Evolutionary conservation across 1,140 invertebrate genomes (phyloP).

Genomic region (Sminthurides bifidus): DNA sequence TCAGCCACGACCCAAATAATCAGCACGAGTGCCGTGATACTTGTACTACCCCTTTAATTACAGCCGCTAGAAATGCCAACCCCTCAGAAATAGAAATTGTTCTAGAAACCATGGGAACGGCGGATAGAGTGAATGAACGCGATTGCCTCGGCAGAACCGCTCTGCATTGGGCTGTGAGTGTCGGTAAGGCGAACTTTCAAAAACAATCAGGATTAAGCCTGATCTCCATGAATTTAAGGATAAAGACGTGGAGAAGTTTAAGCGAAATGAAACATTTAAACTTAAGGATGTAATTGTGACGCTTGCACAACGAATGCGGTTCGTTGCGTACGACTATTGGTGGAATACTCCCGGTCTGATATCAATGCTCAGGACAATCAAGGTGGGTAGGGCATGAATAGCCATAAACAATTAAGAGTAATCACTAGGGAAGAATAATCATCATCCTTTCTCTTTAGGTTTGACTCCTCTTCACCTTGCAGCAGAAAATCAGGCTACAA

Average conservation of each 20-base stretch:
- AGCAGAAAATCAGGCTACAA: conserved; percentile 28
- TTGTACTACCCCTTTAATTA: conserved; percentile 15
- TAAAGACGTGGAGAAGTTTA: not conserved
- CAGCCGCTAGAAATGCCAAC: conserved; percentile 40
- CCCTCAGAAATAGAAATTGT: conserved; percentile 38
- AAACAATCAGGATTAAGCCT: not conserved
- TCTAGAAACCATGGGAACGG: conserved; percentile 39
- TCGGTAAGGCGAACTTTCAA: not conserved
- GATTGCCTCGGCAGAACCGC: conserved; percentile 26
- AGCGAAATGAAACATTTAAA: not conserved
- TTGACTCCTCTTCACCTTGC: conserved; percentile 27
- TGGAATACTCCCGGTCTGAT: conserved; percentile 23
- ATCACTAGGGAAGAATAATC: not conserved
- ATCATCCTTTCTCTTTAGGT: not conserved
- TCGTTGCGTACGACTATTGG: conserved; percentile 22
- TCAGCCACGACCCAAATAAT: conserved; percentile 1
- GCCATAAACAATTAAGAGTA: not conserved
- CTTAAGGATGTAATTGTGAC: conserved; percentile 28
- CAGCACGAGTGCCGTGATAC: conserved; percentile 13
- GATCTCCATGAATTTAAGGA: not conserved
- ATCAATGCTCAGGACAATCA: conserved; percentile 29
- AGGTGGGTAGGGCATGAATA: conserved; percentile 9
- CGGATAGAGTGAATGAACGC: conserved; percentile 34
- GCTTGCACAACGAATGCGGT: conserved; percentile 24
- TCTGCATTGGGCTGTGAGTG: not conserved